A percentile compares a stretch with the other conserved stretches of the same genome.
Evolutionary conservation across 2,113 vertebrate species (phyloP).

Genomic region (Erpornis zantholeuca): DNA sequence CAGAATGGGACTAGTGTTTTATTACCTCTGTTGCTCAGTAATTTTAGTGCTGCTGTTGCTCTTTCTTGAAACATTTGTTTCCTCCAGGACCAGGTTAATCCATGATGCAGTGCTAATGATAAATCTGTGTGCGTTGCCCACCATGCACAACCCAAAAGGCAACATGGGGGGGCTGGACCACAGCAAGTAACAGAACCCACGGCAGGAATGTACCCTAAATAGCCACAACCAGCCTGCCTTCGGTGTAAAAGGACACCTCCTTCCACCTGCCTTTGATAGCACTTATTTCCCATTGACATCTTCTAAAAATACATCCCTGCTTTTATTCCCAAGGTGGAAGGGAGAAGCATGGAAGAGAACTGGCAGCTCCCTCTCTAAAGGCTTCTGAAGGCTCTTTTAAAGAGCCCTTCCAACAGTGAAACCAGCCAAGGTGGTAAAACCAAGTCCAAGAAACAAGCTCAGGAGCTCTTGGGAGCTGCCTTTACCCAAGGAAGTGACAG

Average conservation of each 20-base stretch:
- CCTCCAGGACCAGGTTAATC: conserved; percentile 19
- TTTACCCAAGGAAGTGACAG: not conserved
- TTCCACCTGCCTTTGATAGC: not conserved
- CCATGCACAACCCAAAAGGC: not conserved
- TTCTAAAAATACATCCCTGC: not conserved
- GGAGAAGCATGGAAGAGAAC: not conserved
- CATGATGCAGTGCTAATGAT: not conserved
- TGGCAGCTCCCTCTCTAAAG: not conserved
- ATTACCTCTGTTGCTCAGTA: conserved; percentile 16
- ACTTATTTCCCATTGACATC: not conserved
- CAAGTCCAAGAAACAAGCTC: not conserved
- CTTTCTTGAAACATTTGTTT: not conserved
- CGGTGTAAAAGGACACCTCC: not conserved
- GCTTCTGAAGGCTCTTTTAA: not conserved
- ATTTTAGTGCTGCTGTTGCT: conserved; percentile 6
- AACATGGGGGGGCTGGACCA: not conserved
- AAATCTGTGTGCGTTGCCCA: not conserved
- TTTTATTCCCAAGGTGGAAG: not conserved
- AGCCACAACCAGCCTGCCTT: not conserved
- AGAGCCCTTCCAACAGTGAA: not conserved
- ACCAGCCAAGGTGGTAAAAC: not conserved
- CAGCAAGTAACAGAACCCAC: not conserved
- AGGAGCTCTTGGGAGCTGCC: not conserved
- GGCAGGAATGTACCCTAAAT: not conserved
- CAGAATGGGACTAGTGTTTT: not conserved